phyloP scores from a whole-genome alignment of 2,888 invertebrate genomes.

The Sympetrum striolatum region DNA sequence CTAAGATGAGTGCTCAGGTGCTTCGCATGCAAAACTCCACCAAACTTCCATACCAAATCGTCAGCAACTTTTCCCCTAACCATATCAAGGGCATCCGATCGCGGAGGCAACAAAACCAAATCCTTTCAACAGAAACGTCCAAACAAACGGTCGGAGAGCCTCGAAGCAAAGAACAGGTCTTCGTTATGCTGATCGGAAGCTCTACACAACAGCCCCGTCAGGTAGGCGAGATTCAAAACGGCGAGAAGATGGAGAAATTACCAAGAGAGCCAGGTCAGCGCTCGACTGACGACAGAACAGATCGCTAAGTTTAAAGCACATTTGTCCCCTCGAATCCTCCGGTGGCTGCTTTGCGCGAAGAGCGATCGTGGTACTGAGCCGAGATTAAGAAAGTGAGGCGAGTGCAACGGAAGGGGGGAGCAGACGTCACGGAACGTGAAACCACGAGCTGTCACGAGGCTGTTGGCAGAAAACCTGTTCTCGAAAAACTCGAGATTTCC shows the following conservation, averaged over 20 bases:
- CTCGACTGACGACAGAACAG: conserved; percentile 29
- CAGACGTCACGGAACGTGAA: conserved; percentile 37
- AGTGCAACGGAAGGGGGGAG: not conserved
- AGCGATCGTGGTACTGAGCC: not conserved
- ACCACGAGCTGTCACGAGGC: conserved; percentile 33
- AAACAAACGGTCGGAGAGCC: not conserved
- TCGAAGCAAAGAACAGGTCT: not conserved
- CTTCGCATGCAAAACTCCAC: not conserved
- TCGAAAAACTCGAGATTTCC: conserved; percentile 10
- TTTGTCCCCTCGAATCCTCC: not conserved
- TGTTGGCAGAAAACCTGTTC: conserved; percentile 29
- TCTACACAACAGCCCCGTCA: too few species aligned
- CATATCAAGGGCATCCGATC: not conserved
- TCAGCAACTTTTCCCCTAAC: not conserved
- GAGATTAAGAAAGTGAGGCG: not conserved
- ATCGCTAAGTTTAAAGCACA: conserved; percentile 30
- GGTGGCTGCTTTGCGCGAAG: not conserved
- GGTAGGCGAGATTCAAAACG: not conserved
- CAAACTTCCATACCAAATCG: not conserved
- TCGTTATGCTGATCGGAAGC: not conserved
- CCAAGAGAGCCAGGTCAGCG: conserved; percentile 14
- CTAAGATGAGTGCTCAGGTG: not conserved
- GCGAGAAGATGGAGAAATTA: not conserved
- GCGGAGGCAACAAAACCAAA: not conserved
- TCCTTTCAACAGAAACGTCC: not conserved